Evolutionary conservation across 2,797 vertebrate genomes (phyloP).

Genomic region (Falco novaeseelandiae): DNA sequence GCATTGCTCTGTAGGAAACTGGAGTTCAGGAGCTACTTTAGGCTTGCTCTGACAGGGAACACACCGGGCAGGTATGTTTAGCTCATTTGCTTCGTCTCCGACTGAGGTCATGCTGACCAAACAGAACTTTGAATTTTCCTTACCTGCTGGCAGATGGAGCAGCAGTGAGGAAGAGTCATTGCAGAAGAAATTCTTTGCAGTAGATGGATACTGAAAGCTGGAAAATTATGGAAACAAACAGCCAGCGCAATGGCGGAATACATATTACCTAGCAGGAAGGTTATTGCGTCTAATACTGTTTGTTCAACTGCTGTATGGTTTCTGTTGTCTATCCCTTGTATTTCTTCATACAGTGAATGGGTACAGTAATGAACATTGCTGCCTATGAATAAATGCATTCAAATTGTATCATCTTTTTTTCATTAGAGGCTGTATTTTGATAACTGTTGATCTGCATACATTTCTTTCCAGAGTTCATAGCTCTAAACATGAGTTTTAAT

Average conservation of each 20-base stretch:
- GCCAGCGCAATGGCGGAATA: background rate
- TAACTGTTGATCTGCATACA: background rate
- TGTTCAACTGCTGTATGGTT: background rate
- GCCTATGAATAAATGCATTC: background rate
- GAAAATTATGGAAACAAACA: background rate
- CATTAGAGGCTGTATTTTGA: background rate
- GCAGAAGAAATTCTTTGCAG: background rate
- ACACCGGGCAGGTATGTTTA: background rate
- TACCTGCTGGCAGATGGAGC: background rate
- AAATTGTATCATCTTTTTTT: background rate
- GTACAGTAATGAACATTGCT: background rate
- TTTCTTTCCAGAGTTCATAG: background rate
- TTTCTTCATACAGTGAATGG: background rate
- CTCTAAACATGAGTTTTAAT: background rate
- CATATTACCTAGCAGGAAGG: background rate
- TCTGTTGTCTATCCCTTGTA: background rate
- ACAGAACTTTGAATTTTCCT: background rate
- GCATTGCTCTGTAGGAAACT: conserved; percentile 21
- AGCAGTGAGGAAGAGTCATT: background rate
- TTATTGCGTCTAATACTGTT: background rate
- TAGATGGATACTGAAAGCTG: background rate
- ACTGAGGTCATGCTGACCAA: background rate
- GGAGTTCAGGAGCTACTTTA: background rate
- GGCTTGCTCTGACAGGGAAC: background rate
- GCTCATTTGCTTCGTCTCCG: background rate